Evolutionary conservation across 2,888 invertebrate genomes (phyloP), one percentile per base, ranked within the genome.

Genomic region (Cyrtodaria siliqua): DNA sequence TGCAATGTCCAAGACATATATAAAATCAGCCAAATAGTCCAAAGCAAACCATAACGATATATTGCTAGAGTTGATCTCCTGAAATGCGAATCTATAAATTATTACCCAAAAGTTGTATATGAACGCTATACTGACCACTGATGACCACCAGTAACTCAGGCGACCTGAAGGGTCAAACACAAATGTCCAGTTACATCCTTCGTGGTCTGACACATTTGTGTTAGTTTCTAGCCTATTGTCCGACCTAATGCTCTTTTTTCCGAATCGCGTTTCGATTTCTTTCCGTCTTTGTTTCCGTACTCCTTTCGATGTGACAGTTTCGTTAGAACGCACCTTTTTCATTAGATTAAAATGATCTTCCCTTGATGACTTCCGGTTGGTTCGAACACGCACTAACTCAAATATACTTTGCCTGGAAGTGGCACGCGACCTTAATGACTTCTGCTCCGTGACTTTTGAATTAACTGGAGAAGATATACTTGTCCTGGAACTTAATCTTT

Each of bases 121-220:
- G 70, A 93, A 92, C 40, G 93, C 92, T 47, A 92, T 79, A 79
- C 92, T 92, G 63, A 93, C 92, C 23, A 92, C 88, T 8, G 90
- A 88, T 29, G 92, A 92, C 93, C 93, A 93, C 92, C 92, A 93
- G 84, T 93, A 92, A 47, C 92, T 90, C 47, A 99, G 95, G 62
- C 98, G 95, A 82, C 99, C 99, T 86, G 99, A 98, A 26, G 99
- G 99, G 94, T 99, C 99, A 93, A 99, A 99, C 86, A 99, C 98
- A 94, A 99, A 98, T 62, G 98, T 97, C 90, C 92, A 91, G 73
- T 90, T 90, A 82, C 94, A 94, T 18, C 96, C 95, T 16, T 96
- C 95, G 42, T 95, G 94, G 73, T 96, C 95, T 16, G 87, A 83
- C 8, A 95, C 95, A 52, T 89, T 89, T 16, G 93, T 92, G 23